Conservation (phyloP, 2,888 invertebrate species). For the Erebia aethiops region DNA sequence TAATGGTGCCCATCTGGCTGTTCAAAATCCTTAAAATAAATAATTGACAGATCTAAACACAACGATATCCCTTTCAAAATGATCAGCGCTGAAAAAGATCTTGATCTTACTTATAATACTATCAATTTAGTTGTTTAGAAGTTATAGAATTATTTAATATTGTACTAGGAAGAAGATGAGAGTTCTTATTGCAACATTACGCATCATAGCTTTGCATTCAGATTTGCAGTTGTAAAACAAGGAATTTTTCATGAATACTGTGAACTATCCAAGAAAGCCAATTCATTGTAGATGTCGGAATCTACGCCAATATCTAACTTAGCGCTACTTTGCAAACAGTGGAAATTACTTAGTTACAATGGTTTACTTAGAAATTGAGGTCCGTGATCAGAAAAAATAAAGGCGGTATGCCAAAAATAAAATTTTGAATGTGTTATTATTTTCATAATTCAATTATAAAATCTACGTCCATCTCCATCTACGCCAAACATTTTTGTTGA, state of each 20-base stretch:
- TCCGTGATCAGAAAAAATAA: not conserved
- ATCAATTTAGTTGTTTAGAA: too few species aligned
- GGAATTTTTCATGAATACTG: too few species aligned
- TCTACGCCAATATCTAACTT: too few species aligned
- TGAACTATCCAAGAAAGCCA: not conserved
- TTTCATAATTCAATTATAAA: not conserved
- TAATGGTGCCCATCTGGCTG: too few species aligned
- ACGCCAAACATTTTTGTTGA: not conserved
- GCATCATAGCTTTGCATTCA: not conserved
- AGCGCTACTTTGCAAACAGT: too few species aligned
- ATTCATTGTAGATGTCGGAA: too few species aligned
- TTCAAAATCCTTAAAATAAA: too few species aligned
- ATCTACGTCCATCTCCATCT: not conserved
- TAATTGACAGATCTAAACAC: constrained; percentile 48
- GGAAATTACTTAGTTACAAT: too few species aligned
- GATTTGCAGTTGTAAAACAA: not conserved
- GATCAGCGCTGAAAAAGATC: too few species aligned
- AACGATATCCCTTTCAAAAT: too few species aligned
- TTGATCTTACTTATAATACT: too few species aligned
- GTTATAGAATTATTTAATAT: not conserved
- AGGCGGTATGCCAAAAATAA: not conserved
- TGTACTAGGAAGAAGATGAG: not conserved
- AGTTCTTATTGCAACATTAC: not conserved
- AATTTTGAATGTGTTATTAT: not conserved
- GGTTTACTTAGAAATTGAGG: not conserved